Conservation (phyloP, 2,888 invertebrate genomes). For the Perizoma affinitatum region DNA sequence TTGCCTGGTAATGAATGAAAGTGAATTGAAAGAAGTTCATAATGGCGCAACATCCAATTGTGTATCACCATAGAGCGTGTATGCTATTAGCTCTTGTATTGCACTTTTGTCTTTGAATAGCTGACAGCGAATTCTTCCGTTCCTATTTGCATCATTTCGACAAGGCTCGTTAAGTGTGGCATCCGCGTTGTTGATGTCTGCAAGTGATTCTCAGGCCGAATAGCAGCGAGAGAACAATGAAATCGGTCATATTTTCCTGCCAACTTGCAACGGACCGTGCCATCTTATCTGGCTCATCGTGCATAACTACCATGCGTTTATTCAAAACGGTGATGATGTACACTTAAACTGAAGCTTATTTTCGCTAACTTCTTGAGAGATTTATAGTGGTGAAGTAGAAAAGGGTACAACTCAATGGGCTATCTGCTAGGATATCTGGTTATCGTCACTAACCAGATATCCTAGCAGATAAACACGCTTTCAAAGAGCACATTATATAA, state of each 20-base stretch:
- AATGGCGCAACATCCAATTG: conserved; percentile 64
- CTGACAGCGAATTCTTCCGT: conserved; percentile 78
- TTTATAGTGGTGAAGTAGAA: conserved; percentile 49
- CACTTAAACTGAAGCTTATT: conserved; percentile 74
- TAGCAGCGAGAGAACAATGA: conserved; percentile 78
- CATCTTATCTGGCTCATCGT: conserved; percentile 74
- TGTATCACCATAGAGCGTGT: conserved; percentile 53
- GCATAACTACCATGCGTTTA: conserved; percentile 77
- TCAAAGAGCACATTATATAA: too few species aligned
- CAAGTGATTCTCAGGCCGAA: conserved; percentile 81
- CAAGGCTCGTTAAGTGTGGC: conserved; percentile 82
- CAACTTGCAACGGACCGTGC: conserved; percentile 77
- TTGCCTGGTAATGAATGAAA: conserved; percentile 20
- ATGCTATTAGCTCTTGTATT: conserved; percentile 52
- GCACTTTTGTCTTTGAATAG: conserved; percentile 72
- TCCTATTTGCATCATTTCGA: conserved; percentile 79
- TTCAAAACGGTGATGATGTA: conserved; percentile 70
- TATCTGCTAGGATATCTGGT: neutral
- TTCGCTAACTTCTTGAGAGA: conserved; percentile 66
- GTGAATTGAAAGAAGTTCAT: conserved; percentile 21
- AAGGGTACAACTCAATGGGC: conserved; percentile 41
- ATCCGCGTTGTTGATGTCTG: conserved; percentile 79
- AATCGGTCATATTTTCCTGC: conserved; percentile 83
- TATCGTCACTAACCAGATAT: too few species aligned
- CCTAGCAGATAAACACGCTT: too few species aligned